Evolutionary conservation across 2,797 vertebrate species (phyloP).

Genomic region (Caiman crocodilus): DNA sequence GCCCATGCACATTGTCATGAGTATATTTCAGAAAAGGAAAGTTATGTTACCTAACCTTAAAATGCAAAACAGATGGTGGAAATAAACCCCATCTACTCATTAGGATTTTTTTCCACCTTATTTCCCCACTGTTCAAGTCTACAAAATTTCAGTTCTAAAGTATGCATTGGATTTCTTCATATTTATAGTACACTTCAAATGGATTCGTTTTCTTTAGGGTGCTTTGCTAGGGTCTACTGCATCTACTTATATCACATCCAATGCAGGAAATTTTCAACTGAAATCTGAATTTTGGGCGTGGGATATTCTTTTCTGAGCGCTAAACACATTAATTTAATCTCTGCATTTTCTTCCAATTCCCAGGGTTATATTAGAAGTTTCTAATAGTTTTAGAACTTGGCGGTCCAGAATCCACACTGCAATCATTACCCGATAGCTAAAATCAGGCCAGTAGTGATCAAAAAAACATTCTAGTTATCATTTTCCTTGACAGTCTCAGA

Average conservation of each 20-base stretch:
- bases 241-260: neutral
- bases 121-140: neutral
- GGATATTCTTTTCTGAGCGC: neutral
- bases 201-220: neutral
- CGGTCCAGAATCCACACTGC: neutral
- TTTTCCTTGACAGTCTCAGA: neutral
- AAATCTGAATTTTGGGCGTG: neutral
- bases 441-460: neutral
- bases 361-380: no score
- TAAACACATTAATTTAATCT: no score
- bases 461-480: neutral
- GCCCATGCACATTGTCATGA: slow-evolving; percentile 65
- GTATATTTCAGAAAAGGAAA: slow-evolving; percentile 63
- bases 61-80: slow-evolving; percentile 78
- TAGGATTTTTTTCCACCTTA: neutral
- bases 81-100: neutral
- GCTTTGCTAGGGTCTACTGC: neutral
- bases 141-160: neutral
- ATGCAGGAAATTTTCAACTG: neutral
- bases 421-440: neutral
- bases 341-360: neutral
- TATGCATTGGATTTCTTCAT: neutral
- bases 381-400: neutral
- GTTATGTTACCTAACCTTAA: slow-evolving; percentile 57
- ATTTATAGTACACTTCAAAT: neutral